Base-by-base conservation (phyloP, 2,888 invertebrate species). In the Creontiades dilutus region DNA sequence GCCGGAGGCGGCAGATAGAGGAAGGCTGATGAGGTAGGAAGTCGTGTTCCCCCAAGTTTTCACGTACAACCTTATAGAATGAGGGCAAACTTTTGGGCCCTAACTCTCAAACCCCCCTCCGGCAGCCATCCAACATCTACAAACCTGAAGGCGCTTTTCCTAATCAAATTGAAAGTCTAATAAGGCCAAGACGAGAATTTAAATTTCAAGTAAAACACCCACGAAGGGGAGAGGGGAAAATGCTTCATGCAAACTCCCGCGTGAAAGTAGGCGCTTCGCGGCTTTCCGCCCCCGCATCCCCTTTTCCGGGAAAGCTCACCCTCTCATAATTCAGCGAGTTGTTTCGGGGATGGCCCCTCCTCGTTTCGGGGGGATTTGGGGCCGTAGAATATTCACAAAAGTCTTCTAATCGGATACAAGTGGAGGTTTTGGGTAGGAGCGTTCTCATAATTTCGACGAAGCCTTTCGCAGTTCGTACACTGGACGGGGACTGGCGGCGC, bases 141-240 rank as follows among this genome's bases (percentile, higher is more conserved):
- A 37, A 68, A 68, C 68, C 68, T 27, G 68, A 68, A 68, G 68
- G 23, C 27, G 82, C 82, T 82, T 82, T 82, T 52, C 82, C 82
- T 82, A 82, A 82, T 82, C 82, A 82, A 82, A 82, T 82, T 82
- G 82, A 82, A 82, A 82, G 82, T 82, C 82, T 82, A 82, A 82
- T 82, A 52, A 82, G 82, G 52, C 82, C 82, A 82, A 68, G 82
- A 82, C 82, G 52, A 19, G 68, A 52, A 82, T 82, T 82, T 82
- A 82, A 82, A 82, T 82, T 82, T 82, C 47, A 82, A 82, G 52
- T 52, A 82, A 48, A 48, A 47, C 82, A 27, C 82, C 52, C 52
- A 23, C 68, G 2, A 19, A 11, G 7, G 9, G 52, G 23, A 7
- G 16, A 23, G 3, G 23, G 68, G 5, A 11, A 68, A 68, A 68